Evolutionary conservation across 2,888 invertebrate species (phyloP).

Genomic region (Syritta pipiens): DNA sequence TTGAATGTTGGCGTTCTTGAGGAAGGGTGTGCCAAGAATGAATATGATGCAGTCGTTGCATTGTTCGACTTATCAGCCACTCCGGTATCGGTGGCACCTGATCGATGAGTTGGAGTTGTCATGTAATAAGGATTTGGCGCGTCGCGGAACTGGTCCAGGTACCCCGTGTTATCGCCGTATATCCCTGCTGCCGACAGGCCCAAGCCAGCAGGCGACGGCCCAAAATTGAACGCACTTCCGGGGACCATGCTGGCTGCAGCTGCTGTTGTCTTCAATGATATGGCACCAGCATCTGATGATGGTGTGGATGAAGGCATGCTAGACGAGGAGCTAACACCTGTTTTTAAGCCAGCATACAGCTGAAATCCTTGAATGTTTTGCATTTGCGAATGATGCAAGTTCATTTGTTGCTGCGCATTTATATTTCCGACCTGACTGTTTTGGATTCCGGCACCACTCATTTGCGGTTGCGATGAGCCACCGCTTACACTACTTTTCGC

Average conservation of each 20-base stretch:
- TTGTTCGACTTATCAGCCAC: conserved; percentile 79
- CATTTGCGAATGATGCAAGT: conserved; percentile 71
- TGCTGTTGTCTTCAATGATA: conserved; percentile 82
- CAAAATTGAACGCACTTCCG: conserved; percentile 92
- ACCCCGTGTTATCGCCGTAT: conserved; percentile 84
- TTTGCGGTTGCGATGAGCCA: conserved; percentile 58
- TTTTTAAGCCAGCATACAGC: conserved; percentile 82
- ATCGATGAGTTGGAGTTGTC: conserved; percentile 80
- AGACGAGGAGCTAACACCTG: conserved; percentile 74
- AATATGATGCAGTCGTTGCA: conserved; percentile 80
- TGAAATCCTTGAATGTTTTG: conserved; percentile 81
- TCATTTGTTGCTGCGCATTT: conserved; percentile 71
- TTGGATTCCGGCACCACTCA: conserved; percentile 23
- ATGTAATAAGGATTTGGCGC: conserved; percentile 83
- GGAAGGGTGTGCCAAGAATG: conserved; percentile 82
- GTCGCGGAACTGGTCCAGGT: conserved; percentile 85
- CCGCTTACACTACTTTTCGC: conserved; percentile 67
- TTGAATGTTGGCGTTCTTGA: conserved; percentile 81
- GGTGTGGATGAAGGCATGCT: conserved; percentile 64
- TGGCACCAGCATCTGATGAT: conserved; percentile 76
- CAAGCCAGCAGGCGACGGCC: conserved; percentile 83
- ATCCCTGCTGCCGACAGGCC: conserved; percentile 79
- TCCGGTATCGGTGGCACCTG: conserved; percentile 67
- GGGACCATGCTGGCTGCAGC: conserved; percentile 85
- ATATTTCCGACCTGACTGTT: conserved; percentile 44